Base-by-base conservation (phyloP, 2,888 invertebrate species). In the Patella pellucida region DNA sequence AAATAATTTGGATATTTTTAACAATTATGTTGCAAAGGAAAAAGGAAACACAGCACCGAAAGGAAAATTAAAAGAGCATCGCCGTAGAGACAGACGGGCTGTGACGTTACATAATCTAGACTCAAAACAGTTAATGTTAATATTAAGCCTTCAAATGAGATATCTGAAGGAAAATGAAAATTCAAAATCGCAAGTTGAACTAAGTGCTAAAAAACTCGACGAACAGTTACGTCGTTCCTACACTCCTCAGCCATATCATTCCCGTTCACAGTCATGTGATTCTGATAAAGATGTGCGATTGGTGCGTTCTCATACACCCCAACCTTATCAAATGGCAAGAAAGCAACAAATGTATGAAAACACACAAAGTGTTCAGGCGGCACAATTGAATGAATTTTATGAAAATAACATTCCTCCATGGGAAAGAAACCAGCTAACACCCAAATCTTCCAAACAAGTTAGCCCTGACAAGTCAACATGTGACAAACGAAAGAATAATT, bases 21-120 rank as follows among this genome's bases (percentile, higher is more conserved):
- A 84, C 52, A 77, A 80, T 12, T 79, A 80, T 23, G 76, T 77
- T 23, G 75, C 74, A 41, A 75, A 70, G 51, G 78, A 75, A 52
- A 27, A 69, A 15, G 75, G 78, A 50, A 70, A 69, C 11, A 41
- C 41, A 41, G 62, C 52, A 0, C 71, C 72, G 41, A 74, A 75
- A 23, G 83, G 84, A n/a, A 84, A 82, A 69, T 77, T 87, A 51
- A 85, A 85, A 70, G 86, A 86, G 67, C 84, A 87, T 71, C 79
- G 86, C 15, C 78, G 85, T 41, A 83, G 83, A 41, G 84, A 83
- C 4, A 79, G 84, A 75, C 76, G 87, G 19, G 87, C 87, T 0
- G 85, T 85, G 68, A 87, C 87, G 16, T 81, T 87, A 12, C 85
- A 85, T 69, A 87, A 84, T 54, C 76, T 87, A 16, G 87, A 87